Evolutionary conservation across 2,797 vertebrate species (phyloP).

Genomic region (Catamblyrhynchus diadema): DNA sequence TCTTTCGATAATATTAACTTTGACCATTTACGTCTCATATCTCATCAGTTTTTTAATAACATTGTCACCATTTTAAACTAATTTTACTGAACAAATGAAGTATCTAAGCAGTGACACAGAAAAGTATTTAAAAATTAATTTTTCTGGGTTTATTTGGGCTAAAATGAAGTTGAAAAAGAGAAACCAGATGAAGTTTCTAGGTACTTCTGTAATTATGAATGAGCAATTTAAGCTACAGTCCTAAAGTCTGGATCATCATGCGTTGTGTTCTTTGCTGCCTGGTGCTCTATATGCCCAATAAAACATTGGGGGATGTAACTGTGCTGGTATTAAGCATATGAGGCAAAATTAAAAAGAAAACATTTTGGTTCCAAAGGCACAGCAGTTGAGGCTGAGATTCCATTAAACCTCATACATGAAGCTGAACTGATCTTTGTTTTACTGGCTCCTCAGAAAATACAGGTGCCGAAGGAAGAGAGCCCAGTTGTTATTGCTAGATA

Average conservation of each 20-base stretch:
- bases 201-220: background rate
- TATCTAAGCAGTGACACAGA: background rate
- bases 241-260: background rate
- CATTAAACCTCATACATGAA: background rate
- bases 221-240: background rate
- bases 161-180: background rate
- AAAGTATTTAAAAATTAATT: background rate
- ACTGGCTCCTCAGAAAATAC: conserved; percentile 24
- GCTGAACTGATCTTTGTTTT: background rate
- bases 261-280: background rate
- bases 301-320: background rate
- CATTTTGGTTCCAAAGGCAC: background rate
- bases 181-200: background rate
- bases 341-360: conserved; percentile 10
- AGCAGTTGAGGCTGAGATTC: background rate
- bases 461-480: conserved; percentile 8
- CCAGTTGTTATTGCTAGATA: background rate
- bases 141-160: background rate
- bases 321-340: background rate
- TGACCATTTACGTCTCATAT: fast-evolving
- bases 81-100: background rate
- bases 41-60: background rate
- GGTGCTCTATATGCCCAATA: background rate
- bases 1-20: background rate
- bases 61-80: background rate